A percentile compares a stretch with the other conserved stretches of the same genome.
These are phyloP conservation scores for Lepidurus couesii DNA, from an alignment of 1,140 invertebrate species.

Conservation along the genomic window DNA sequence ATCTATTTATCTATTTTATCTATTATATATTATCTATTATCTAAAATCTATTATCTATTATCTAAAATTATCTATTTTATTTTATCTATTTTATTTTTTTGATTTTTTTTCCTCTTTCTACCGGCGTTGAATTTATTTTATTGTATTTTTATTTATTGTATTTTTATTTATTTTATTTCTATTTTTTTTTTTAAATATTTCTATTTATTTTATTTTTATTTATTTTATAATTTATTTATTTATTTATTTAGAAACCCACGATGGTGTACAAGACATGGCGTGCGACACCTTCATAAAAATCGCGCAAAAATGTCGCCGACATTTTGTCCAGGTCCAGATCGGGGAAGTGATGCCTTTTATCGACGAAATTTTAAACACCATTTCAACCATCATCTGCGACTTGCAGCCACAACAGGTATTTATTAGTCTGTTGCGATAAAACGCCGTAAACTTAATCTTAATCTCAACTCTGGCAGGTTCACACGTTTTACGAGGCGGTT, in stretches of 20 bases:
- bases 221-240: no score
- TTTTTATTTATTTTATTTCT: no score
- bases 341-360: slow-evolving; percentile 97
- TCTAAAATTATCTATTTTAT: no score
- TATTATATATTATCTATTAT: no score
- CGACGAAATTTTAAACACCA: slow-evolving; percentile 94
- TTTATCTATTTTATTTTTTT: no score
- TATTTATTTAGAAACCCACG: background rate
- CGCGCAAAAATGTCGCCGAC: slow-evolving; percentile 94
- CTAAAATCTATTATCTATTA: no score
- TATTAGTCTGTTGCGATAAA: slow-evolving; percentile 15
- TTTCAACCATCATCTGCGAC: slow-evolving; percentile 98
- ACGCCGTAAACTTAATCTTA: background rate
- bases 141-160: no score
- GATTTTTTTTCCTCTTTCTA: no score
- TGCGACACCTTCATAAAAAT: slow-evolving; percentile 99
- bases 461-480: slow-evolving; percentile 54
- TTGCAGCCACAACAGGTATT: slow-evolving; percentile 81
- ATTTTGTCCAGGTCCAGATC: slow-evolving; percentile 95
- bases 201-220: no score
- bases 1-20: no score
- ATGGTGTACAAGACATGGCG: slow-evolving; percentile 75
- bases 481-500: slow-evolving; percentile 99
- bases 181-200: no score
- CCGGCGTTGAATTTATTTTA: no score